Conservation (phyloP, 2,113 vertebrate genomes). For the Poecilia latipinna region DNA sequence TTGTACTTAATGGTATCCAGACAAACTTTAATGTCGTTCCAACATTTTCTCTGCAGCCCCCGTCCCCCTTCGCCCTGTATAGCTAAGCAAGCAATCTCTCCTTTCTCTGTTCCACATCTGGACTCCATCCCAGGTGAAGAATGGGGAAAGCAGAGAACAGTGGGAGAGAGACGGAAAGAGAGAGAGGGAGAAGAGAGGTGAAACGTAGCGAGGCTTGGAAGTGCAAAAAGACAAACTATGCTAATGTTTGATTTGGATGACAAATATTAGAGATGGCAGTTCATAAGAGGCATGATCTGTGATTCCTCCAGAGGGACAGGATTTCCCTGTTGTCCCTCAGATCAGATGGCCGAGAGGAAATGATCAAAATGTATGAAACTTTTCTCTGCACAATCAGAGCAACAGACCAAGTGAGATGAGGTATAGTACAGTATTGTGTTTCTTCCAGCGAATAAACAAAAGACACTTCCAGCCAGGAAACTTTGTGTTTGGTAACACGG, state of each 20-base stretch:
- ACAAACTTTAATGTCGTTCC: constrained; percentile 87
- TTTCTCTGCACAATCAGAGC: constrained; percentile 19
- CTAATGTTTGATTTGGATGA: constrained; percentile 23
- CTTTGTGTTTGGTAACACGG: background rate
- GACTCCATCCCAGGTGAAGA: constrained; percentile 83
- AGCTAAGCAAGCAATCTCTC: constrained; percentile 73
- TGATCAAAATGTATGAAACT: background rate
- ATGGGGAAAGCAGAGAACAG: constrained; percentile 49
- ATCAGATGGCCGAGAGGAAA: constrained; percentile 15
- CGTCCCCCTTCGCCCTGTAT: constrained; percentile 41
- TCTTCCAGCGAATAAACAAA: constrained; percentile 53
- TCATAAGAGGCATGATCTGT: background rate
- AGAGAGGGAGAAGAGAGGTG: constrained; percentile 48
- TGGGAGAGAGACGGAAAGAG: background rate
- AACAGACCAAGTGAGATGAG: constrained; percentile 22
- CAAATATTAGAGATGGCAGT: constrained; percentile 13
- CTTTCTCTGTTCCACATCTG: constrained; percentile 79
- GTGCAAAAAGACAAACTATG: constrained; percentile 19
- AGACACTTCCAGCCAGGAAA: constrained; percentile 36
- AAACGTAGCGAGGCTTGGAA: constrained; percentile 25
- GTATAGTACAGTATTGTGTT: constrained; percentile 14
- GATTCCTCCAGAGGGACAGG: background rate
- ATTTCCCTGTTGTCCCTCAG: constrained; percentile 1
- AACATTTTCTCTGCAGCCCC: constrained; percentile 78
- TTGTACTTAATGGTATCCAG: constrained; percentile 88